Conservation (phyloP, 2,797 vertebrate species). For the Molossus alvarezi region DNA sequence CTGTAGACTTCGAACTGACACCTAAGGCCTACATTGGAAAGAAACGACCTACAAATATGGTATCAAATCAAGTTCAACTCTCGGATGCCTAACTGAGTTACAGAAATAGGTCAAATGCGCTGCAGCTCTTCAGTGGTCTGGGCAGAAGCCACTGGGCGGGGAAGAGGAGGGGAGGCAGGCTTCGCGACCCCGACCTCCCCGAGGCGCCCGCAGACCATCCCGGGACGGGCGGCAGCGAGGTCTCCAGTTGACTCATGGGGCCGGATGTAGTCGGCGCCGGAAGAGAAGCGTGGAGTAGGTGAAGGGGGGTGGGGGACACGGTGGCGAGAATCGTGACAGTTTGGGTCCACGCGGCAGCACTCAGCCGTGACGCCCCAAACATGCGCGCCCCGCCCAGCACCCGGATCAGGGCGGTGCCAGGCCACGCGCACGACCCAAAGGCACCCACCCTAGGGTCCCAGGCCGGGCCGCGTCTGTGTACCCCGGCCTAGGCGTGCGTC, state of each 20-base stretch:
- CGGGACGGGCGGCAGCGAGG: neutral
- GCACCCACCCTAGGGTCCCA: neutral
- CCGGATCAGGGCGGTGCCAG: neutral
- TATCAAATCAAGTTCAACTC: neutral
- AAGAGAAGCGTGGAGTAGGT: slow-evolving; percentile 53
- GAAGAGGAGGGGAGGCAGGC: neutral
- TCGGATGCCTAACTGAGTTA: neutral
- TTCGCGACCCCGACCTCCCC: neutral
- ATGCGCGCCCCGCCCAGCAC: neutral
- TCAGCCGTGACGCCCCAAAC: neutral
- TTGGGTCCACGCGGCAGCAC: neutral
- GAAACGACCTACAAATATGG: neutral
- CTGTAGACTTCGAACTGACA: neutral
- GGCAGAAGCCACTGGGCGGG: rapidly evolving
- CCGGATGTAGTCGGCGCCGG: slow-evolving; percentile 80
- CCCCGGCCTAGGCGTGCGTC: neutral
- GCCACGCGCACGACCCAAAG: neutral
- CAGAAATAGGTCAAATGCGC: neutral
- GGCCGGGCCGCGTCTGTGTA: neutral
- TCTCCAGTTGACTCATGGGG: neutral
- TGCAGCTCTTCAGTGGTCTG: neutral
- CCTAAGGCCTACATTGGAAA: neutral
- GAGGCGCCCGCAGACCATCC: neutral
- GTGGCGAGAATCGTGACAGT: neutral
- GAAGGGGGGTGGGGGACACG: neutral